Evolutionary conservation across 2,888 invertebrate species (phyloP).

Genomic region (Macropis europaea): DNA sequence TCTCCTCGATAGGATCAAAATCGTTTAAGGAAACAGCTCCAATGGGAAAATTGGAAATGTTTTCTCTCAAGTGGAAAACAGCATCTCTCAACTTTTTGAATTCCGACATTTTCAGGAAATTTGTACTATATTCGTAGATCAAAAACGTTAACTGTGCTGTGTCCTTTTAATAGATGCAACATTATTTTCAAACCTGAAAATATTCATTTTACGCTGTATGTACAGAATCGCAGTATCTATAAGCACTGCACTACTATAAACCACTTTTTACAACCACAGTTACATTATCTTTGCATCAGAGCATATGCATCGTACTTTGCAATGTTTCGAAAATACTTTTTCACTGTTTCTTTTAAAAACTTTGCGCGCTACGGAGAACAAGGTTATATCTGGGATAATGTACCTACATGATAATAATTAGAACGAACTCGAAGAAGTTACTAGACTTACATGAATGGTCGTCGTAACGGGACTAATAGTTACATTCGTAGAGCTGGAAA

Average conservation of each 20-base stretch:
- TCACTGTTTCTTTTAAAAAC: not conserved
- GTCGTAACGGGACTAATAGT: too few species aligned
- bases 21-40: constrained; percentile 60
- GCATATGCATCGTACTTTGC: not conserved
- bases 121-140: not conserved
- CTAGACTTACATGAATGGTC: not conserved
- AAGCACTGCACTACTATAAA: too few species aligned
- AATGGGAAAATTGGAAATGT: constrained; percentile 57
- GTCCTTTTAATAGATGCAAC: not conserved
- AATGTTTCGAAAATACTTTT: not conserved
- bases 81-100: constrained; percentile 32
- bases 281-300: not conserved
- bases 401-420: not conserved
- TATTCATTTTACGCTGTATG: too few species aligned
- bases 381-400: not conserved
- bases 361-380: not conserved
- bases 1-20: constrained; percentile 59
- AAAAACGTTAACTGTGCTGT: not conserved
- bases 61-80: constrained; percentile 19
- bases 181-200: not conserved
- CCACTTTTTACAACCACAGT: not conserved
- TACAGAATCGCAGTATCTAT: too few species aligned
- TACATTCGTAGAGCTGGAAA: too few species aligned
- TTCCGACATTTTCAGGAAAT: constrained; percentile 5
- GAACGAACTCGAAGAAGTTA: not conserved